Evolutionary conservation across 2,888 invertebrate species (phyloP).

Genomic region (Heliconius hortense): DNA sequence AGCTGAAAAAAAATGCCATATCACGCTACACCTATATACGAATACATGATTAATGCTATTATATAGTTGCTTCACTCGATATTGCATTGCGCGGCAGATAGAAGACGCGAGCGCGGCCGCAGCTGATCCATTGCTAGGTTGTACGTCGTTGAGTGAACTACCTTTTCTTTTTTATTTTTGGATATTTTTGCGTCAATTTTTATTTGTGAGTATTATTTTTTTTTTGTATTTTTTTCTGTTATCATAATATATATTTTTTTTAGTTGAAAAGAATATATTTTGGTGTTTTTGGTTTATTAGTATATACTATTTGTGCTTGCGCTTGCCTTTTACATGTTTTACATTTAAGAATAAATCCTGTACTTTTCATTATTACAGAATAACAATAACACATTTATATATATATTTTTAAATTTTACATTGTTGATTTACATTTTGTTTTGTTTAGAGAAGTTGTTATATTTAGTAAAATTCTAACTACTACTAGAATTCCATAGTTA

Average conservation of each 20-base stretch:
- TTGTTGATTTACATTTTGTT: not conserved
- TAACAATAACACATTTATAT: not conserved
- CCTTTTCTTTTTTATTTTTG: slow-evolving; percentile 27
- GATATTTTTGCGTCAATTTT: slow-evolving; percentile 30
- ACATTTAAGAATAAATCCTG: too few relatives aligned
- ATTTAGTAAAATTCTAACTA: not conserved
- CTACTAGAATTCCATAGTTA: not conserved
- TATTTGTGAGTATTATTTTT: slow-evolving; percentile 33
- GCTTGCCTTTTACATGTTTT: not conserved
- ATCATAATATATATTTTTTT: not conserved
- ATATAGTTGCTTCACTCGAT: slow-evolving; percentile 39
- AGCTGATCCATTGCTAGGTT: slow-evolving; percentile 40
- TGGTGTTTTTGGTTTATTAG: not conserved
- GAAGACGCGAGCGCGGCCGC: slow-evolving; percentile 38
- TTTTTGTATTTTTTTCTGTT: not conserved
- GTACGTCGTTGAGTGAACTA: slow-evolving; percentile 42
- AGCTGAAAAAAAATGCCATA: not conserved
- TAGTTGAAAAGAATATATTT: not conserved
- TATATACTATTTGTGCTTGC: slow-evolving; percentile 3
- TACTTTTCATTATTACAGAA: too few relatives aligned
- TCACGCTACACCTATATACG: not conserved
- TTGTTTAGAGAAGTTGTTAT: too few relatives aligned
- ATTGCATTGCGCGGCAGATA: slow-evolving; percentile 38
- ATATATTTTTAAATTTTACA: not conserved
- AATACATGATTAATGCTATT: slow-evolving; percentile 30